These are phyloP conservation scores for Teleogryllus occipitalis DNA, from an alignment of 1,140 invertebrate species.

Conservation along the genomic window DNA sequence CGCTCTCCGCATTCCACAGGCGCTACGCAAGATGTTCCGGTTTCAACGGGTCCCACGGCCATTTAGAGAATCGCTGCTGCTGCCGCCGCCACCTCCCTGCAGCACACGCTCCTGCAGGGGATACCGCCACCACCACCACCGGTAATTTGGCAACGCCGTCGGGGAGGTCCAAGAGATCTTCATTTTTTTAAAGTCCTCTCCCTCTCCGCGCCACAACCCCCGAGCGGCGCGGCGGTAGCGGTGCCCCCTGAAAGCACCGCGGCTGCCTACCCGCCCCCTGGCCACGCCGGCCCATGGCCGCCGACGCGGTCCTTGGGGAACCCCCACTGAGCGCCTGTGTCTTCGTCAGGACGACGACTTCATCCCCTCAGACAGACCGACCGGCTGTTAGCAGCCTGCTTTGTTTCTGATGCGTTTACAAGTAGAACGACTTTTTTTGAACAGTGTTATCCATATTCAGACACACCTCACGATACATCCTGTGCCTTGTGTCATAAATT, in stretches of 20 bases:
- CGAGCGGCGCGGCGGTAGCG: neutral
- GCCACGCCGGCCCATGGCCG: neutral
- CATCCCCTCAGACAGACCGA: neutral
- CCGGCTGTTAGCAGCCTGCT: too few species aligned
- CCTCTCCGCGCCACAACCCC: neutral
- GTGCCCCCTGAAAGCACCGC: neutral
- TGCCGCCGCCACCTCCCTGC: too few species aligned
- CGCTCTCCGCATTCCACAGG: neutral
- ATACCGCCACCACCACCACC: too few species aligned
- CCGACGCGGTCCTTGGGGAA: neutral
- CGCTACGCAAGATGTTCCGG: neutral
- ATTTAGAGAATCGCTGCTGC: neutral
- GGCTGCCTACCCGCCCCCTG: neutral
- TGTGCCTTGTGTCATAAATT: too few species aligned
- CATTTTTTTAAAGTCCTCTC: neutral
- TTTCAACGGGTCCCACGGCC: neutral
- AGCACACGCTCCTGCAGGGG: too few species aligned
- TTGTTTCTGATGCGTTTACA: too few species aligned
- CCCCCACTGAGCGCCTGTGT: neutral
- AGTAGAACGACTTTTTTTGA: too few species aligned
- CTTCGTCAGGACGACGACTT: neutral
- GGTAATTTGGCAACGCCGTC: neutral
- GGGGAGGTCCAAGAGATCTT: neutral
- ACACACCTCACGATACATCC: too few species aligned
- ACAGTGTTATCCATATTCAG: too few species aligned